Base-by-base conservation (phyloP, 1,140 invertebrate species). In the Temnothorax longispinosus region DNA sequence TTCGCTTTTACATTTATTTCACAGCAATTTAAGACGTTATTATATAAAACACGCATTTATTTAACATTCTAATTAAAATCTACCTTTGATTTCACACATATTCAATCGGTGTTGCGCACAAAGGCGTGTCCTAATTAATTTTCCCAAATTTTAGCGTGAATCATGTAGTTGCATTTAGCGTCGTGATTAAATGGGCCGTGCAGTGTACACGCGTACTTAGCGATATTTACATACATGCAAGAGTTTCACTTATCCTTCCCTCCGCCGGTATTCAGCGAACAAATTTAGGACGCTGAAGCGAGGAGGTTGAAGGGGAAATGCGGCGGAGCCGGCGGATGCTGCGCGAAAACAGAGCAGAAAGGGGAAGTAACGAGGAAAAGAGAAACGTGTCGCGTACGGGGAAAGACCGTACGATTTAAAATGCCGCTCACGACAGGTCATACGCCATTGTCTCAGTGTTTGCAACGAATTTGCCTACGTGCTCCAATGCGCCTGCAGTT, bases 381-480 rank as follows among this genome's bases (percentile, higher is more conserved):
- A 75, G 86, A 58, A 81, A 87, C 89, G 91, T 87, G 91, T 60
- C 76, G 84, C 85, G 58, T 38, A 60, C 58, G 56, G 44, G 64
- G 62, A 88, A 90, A 89, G 65, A 82, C 80, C 54, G 69, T 84
- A 69, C 88, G 76, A 93, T 92, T 93, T 93, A 91, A 93, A 93
- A 94, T 94, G 93, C 94, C 78, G 87, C 81, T 88, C 94, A 93
- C 92, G 93, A 77, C 76, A 86, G 87, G 77, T 92, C 93, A 92
- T 91, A 91, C 90, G 88, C 93, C 88, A 94, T 94, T 94, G 93
- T 94, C 93, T 94, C 92, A 91, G 91, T 93, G 94, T 94, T 94
- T 94, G 93, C 93, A 87, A 93, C 93, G 91, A 94, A 94, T 94
- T 94, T 94, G 92, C 93, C 92, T 93, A 94, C 93, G 93, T 94